These are phyloP conservation scores for Furnarius figulus DNA, from an alignment of 2,113 vertebrate species.

Conservation along the genomic window DNA sequence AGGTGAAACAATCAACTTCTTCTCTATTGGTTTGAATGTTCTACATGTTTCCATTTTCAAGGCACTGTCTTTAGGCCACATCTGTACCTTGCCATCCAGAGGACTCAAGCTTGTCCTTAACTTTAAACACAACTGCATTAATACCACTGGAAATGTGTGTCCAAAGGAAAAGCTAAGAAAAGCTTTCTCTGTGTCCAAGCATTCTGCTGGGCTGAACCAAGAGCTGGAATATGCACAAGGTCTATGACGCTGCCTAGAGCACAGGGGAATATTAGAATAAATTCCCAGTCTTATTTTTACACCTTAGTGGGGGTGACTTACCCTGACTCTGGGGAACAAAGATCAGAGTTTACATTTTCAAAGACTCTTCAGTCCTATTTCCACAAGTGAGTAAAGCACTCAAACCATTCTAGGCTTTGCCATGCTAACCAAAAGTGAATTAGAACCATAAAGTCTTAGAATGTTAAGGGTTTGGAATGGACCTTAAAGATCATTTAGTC, in stretches of 20 bases:
- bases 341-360: not conserved
- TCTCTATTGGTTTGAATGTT: constrained; percentile 15
- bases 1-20: constrained; percentile 16
- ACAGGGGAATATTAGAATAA: not conserved
- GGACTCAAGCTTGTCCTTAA: not conserved
- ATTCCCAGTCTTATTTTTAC: not conserved
- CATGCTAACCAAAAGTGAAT: not conserved
- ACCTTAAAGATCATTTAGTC: not conserved
- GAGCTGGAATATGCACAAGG: not conserved
- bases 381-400: not conserved
- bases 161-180: not conserved
- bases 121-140: not conserved
- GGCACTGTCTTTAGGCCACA: not conserved
- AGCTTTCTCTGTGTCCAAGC: not conserved
- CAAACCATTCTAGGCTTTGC: not conserved
- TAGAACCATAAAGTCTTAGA: not conserved
- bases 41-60: not conserved
- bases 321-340: not conserved
- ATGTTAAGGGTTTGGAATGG: not conserved
- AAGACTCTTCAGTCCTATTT: not conserved
- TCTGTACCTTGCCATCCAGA: not conserved
- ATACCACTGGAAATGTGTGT: not conserved
- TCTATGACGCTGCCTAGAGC: not conserved
- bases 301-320: not conserved
- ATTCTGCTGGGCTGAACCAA: not conserved